Evolutionary conservation across 37 sponge, comb jelly and placozoan genomes (phyloP).

Genomic region (Spongilla lacustris): DNA sequence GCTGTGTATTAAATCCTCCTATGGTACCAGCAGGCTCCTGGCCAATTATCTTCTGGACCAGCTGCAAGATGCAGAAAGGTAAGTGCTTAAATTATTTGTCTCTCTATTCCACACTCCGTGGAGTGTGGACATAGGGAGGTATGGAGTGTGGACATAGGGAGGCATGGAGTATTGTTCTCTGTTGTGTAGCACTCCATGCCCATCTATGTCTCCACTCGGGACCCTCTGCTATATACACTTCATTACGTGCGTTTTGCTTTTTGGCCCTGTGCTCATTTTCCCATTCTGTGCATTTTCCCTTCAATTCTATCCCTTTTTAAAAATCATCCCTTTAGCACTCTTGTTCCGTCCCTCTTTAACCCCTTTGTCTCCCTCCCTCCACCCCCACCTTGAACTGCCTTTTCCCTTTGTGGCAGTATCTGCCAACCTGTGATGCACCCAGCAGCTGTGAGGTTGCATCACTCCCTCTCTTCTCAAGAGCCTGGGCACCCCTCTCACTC

Average conservation of each 20-base stretch:
- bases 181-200: too few species aligned
- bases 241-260: background rate
- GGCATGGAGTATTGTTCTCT: too few species aligned
- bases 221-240: background rate
- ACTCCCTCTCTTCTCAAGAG: constrained; percentile 1
- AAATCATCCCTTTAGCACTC: background rate
- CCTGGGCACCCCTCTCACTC: background rate
- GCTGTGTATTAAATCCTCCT: constrained; percentile 40
- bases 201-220: background rate
- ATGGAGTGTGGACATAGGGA: too few species aligned
- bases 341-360: background rate
- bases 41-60: constrained; percentile 32
- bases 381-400: background rate
- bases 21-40: constrained; percentile 28
- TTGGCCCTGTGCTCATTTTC: background rate
- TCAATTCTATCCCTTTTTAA: background rate
- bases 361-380: background rate
- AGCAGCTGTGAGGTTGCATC: constrained; percentile 33
- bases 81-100: background rate
- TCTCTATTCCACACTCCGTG: background rate
- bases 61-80: constrained; percentile 49
- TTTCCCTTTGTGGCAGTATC: background rate
- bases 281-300: background rate
- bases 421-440: constrained; percentile 56
- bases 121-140: too few species aligned